phyloP scores from a whole-genome alignment of 2,113 vertebrate genomes.

The Ahaetulla prasina region DNA sequence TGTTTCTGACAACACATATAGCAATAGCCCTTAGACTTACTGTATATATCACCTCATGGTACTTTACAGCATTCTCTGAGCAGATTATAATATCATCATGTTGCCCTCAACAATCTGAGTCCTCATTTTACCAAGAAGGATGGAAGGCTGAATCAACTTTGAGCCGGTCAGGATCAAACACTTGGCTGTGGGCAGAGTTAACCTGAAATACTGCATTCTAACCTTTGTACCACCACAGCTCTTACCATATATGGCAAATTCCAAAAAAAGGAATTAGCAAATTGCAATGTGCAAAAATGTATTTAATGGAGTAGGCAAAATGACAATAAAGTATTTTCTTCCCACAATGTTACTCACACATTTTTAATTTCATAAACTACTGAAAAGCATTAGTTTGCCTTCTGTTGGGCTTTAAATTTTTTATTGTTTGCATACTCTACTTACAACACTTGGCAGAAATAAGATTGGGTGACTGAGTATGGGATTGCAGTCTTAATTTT shows the following conservation, averaged over 20 bases:
- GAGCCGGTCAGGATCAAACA: not conserved
- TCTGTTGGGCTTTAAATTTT: not conserved
- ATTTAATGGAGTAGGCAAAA: not conserved
- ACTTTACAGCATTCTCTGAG: not conserved
- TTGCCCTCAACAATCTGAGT: not conserved
- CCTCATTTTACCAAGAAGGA: not conserved
- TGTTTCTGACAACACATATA: not conserved
- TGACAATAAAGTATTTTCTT: not conserved
- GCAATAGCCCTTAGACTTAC: not conserved
- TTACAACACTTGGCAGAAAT: not conserved
- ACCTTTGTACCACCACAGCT: not conserved
- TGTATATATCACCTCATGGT: not conserved
- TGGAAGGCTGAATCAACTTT: not conserved
- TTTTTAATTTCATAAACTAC: not conserved
- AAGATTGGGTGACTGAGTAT: not conserved
- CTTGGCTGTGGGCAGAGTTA: not conserved
- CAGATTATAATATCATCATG: not conserved
- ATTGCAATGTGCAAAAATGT: not conserved
- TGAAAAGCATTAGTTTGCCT: not conserved
- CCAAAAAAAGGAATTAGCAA: not conserved
- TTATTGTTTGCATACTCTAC: not conserved
- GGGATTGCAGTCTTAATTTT: not conserved
- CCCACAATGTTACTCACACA: not conserved
- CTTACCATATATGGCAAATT: not conserved
- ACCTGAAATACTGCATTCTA: not conserved